A percentile compares a stretch with the other conserved stretches of the same genome.
These are phyloP conservation scores for Drosophila eohydei DNA, from an alignment of 2,888 invertebrate species.

Conservation along the genomic window DNA sequence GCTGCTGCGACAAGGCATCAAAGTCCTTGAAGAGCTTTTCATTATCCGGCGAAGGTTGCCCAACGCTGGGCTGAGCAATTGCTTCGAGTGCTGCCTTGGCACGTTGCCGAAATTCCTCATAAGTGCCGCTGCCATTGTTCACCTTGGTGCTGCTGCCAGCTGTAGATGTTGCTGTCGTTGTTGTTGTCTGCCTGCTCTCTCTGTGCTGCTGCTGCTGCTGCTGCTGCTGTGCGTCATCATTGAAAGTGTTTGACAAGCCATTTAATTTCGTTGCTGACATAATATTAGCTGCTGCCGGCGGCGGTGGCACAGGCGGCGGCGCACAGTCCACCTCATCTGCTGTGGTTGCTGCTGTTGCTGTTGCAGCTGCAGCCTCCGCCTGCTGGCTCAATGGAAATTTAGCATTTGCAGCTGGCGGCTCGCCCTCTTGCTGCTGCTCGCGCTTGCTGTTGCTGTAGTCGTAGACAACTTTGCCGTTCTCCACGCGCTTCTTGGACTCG, in stretches of 20 bases:
- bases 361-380: background rate
- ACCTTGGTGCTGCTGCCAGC: slow-evolving; percentile 46
- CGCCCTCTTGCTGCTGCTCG: slow-evolving; percentile 71
- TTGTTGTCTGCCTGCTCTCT: slow-evolving; percentile 17
- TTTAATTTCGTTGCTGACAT: slow-evolving; percentile 85
- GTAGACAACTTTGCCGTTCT: slow-evolving; percentile 83
- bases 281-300: slow-evolving; percentile 68
- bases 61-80: slow-evolving; percentile 41
- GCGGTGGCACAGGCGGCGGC: slow-evolving; percentile 70
- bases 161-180: slow-evolving; percentile 13
- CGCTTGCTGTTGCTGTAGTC: slow-evolving; percentile 78
- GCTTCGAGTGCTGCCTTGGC: slow-evolving; percentile 82
- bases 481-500: slow-evolving; percentile 82
- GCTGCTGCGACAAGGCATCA: slow-evolving; percentile 83
- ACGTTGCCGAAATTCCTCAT: slow-evolving; percentile 84
- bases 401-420: slow-evolving; percentile 39
- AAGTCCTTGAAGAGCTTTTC: slow-evolving; percentile 85
- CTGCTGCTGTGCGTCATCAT: slow-evolving; percentile 52
- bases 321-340: slow-evolving; percentile 43
- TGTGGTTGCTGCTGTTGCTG: background rate
- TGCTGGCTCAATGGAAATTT: slow-evolving; percentile 10
- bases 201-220: slow-evolving; percentile 32
- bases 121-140: slow-evolving; percentile 65
- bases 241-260: slow-evolving; percentile 60
- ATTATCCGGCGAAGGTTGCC: slow-evolving; percentile 46